Evolutionary conservation across 2,113 vertebrate species (phyloP), one percentile per base, ranked within the genome.

Genomic region (Aegithalos caudatus): DNA sequence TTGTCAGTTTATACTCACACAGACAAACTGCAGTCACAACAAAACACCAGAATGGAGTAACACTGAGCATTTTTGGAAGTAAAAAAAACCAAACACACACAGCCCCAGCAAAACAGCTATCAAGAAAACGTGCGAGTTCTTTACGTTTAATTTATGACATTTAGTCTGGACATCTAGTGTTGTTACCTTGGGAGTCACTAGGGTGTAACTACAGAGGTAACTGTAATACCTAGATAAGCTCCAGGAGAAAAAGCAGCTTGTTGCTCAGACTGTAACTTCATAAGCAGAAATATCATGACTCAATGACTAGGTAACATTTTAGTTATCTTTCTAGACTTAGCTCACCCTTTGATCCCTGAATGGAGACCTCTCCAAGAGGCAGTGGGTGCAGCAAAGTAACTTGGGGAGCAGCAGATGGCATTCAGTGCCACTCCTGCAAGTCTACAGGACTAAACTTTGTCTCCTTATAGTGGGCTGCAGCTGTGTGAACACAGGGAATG

Each of bases 391-490:
- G 42, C 60, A 62, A 37, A 53, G 23, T 3, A 35, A 28, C 15
- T n/a, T 18, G 25, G 54, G 50, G 66, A 71, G 69, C 14, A 5
- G 35, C 14, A 5, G 35, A 28, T 0, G 6, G 51, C 27, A 14
- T 40, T 37, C 5, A 50, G 51, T 14, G 57, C 38, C 3, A 6
- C 65, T 54, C 29, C 56, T 71, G n/a, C 23, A 21, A 35, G 10
- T 2, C 27, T 9, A 11, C 27, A 56, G 35, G 14, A 74, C 44
- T 38, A 7, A 50, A 42, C 33, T 54, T 28, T 17, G 42, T 45
- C 69, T 70, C 78, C 56, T 33, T 15, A 44, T 0, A 0, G 40
- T 14, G 0, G 0, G 4, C 65, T 9, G 33, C 16, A 21, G 48
- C 3, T 42, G 14, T 65, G 28, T 24, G 11, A 70, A 60, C 84